Evolutionary conservation across 92 coral and sea anemone species (phyloP), one percentile per base, ranked within the genome.

Genomic region (Palythoa grandiflora): DNA sequence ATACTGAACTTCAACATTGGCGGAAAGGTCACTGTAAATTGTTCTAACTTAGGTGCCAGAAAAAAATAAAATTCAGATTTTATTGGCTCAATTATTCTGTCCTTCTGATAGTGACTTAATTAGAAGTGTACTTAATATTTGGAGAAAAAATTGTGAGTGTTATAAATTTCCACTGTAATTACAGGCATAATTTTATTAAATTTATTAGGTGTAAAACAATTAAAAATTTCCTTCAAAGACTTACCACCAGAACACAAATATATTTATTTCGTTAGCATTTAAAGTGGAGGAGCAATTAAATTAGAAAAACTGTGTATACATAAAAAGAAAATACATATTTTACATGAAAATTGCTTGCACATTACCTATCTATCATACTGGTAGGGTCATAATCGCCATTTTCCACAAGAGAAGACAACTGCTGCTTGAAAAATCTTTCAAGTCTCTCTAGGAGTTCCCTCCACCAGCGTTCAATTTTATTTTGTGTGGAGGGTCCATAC

Each of bases 311-410:
- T 70, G 5, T 35, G 47, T 36, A 70, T 8, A 70, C 47, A 36
- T 10, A 70, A 70, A 70, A 70, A 0, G 74, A 3, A 70, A 70
- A 36, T 70, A 36, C 8, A 70, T 70, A 1, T 38, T 28, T 36
- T 70, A 70, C 40, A 70, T 83, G 13, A 54, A 54, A 7, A 3
- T 55, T 55, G 61, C 61, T 55, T 55, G 61, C 61, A 55, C n/a
- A 55, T 55, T 87, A 87, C 89, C 90, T 87, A 48, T 87, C 89
- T 65, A 55, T 87, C 73, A 65, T 68, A 78, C 74, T 53, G 72
- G 90, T 52, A 1, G 87, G 90, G 79, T 88, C 90, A 88, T 88
- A 88, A 8, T 88, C 86, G 20, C 90, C 90, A 79, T 84, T 66
- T 71, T 88, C 90, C 35, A 51, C 72, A 59, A 88, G 73, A 44